phyloP scores from a whole-genome alignment of 2,888 invertebrate genomes.

The Epinotia nisella region DNA sequence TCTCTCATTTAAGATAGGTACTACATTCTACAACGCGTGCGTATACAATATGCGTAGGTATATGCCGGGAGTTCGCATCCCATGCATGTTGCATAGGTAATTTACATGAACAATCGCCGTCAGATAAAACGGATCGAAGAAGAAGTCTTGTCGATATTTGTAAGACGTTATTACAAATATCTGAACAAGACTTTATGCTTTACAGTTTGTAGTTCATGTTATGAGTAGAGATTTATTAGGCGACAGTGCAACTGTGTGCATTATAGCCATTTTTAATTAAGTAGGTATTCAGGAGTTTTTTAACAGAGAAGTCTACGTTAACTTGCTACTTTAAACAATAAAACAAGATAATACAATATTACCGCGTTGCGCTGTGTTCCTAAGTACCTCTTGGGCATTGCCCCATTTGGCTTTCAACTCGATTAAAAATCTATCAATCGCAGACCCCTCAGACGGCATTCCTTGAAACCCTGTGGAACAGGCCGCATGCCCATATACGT shows the following conservation, averaged over 20 bases:
- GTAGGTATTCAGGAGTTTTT: too few species aligned
- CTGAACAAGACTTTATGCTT: too few species aligned
- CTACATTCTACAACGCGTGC: not conserved
- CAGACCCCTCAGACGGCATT: slow-evolving; percentile 34
- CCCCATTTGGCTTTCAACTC: not conserved
- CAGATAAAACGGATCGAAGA: too few species aligned
- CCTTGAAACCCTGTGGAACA: slow-evolving; percentile 24
- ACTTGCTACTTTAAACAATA: too few species aligned
- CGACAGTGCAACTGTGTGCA: too few species aligned
- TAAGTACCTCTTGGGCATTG: not conserved
- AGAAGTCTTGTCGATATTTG: too few species aligned
- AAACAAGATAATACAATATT: not conserved
- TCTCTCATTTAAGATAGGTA: slow-evolving; percentile 12
- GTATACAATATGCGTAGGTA: not conserved
- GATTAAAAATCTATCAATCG: slow-evolving; percentile 21
- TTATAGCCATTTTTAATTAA: too few species aligned
- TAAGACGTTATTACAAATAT: too few species aligned
- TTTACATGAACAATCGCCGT: not conserved
- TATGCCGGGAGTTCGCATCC: not conserved
- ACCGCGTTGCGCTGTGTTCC: not conserved
- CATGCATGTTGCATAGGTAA: not conserved
- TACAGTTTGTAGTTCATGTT: too few species aligned
- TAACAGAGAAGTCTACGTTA: too few species aligned
- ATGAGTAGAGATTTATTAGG: too few species aligned
- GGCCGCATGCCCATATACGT: slow-evolving; percentile 34